These are phyloP conservation scores for Carduelis carduelis DNA, from an alignment of 2,797 vertebrate species.

Conservation along the genomic window DNA sequence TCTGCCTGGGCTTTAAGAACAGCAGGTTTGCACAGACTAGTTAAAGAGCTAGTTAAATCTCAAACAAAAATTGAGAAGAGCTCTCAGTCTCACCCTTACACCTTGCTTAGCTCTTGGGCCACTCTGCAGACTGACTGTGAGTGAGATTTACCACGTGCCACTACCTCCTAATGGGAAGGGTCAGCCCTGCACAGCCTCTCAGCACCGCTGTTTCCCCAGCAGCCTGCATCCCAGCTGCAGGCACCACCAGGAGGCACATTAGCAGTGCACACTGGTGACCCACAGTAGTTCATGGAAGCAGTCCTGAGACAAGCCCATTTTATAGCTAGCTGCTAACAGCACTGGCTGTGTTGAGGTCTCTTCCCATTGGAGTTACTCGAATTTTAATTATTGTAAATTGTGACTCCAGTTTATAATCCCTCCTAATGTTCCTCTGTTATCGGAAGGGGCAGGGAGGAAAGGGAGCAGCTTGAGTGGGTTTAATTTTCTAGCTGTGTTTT, in stretches of 20 bases:
- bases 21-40: not conserved
- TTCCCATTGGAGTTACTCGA: not conserved
- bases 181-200: not conserved
- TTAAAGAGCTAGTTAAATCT: not conserved
- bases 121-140: not conserved
- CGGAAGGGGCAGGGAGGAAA: rapidly evolving
- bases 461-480: not conserved
- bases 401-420: not conserved
- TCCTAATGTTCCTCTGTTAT: not conserved
- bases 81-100: not conserved
- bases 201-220: too few relatives aligned
- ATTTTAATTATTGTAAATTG: not conserved
- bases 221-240: not conserved
- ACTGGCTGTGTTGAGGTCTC: not conserved
- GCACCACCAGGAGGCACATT: rapidly evolving
- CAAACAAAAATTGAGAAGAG: not conserved
- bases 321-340: not conserved
- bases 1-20: not conserved
- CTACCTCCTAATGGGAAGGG: rapidly evolving
- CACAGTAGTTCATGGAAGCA: not conserved
- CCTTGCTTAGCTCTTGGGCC: not conserved
- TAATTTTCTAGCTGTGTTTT: not conserved
- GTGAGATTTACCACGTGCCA: not conserved
- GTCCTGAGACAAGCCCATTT: not conserved
- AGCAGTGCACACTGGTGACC: rapidly evolving